These are phyloP conservation scores for Phyto melanocephala DNA, from an alignment of 2,888 invertebrate species.

Conservation along the genomic window DNA sequence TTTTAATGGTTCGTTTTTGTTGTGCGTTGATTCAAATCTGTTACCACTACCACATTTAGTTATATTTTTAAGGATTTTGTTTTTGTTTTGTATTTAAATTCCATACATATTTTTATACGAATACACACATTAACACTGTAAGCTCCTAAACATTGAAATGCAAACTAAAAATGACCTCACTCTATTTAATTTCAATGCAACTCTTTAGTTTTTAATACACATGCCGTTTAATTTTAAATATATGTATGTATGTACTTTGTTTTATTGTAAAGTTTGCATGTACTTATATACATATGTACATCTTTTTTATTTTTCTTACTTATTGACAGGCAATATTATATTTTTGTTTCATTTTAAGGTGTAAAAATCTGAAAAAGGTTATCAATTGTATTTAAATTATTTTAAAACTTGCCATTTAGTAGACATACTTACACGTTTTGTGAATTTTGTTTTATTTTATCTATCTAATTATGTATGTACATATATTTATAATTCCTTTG, in stretches of 20 bases:
- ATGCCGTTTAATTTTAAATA: neutral
- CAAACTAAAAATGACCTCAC: neutral
- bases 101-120: neutral
- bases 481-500: constrained; percentile 12
- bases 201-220: neutral
- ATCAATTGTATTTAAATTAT: neutral
- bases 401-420: constrained; percentile 3
- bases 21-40: neutral
- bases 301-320: constrained; percentile 31
- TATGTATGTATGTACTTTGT: neutral
- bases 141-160: neutral
- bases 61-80: neutral
- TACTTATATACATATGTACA: too few relatives aligned
- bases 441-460: neutral
- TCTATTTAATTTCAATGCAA: neutral
- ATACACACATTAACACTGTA: neutral
- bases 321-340: neutral
- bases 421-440: neutral
- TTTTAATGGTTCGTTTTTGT: neutral
- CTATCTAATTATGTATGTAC: too few relatives aligned
- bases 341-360: neutral
- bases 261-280: too few relatives aligned
- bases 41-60: neutral
- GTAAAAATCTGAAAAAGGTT: neutral
- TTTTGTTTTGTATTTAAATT: too few relatives aligned